Evolutionary conservation across 2,888 invertebrate genomes (phyloP), one percentile per base, ranked within the genome.

Genomic region (Nemurella pictetii): DNA sequence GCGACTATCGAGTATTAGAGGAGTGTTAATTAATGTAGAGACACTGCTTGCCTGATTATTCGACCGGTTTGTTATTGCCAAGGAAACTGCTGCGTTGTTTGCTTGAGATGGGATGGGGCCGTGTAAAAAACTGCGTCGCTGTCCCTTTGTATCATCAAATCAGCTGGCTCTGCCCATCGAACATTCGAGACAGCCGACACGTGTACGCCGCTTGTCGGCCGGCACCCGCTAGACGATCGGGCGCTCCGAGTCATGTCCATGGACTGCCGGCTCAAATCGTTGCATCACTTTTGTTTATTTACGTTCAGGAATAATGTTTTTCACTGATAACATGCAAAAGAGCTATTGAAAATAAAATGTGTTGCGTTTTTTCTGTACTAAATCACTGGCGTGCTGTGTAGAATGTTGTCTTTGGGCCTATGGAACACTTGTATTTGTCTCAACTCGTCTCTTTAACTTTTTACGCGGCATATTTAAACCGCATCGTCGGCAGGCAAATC

Each of bases 301-400:
- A 75, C 75, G 75, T 75, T 75, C 27, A 75, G 29, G 12, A 75
- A 75, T 75, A 75, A 75, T 55, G 55, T 55, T n/a, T n/a, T n/a
- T n/a, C n/a, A 20, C 55, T 7, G 55, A 55, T 55, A 55, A 55
- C 20, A 7, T 12, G 9, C 55, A 55, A 55, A 20, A 55, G 20
- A 12, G 20, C 9, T 55, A 55, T 55, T 55, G 9, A 9, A 75
- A 75, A 9, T 75, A 75, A 75, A 75, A 75, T 75, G 75, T 75
- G 26, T 75, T 5, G 9, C 25, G n/a, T 28, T 9, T 75, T 75
- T 75, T 27, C 27, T 12, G 12, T 75, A 75, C 0, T 75, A 75
- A 28, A 75, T 15, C 3, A 20, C 74, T 74, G n/a, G n/a, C n/a
- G 55, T 12, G 55, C 20, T 20, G 55, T 7, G 20, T n/a, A 55